Base-by-base conservation (phyloP, 2,113 vertebrate genomes). In the Sorex araneus region DNA sequence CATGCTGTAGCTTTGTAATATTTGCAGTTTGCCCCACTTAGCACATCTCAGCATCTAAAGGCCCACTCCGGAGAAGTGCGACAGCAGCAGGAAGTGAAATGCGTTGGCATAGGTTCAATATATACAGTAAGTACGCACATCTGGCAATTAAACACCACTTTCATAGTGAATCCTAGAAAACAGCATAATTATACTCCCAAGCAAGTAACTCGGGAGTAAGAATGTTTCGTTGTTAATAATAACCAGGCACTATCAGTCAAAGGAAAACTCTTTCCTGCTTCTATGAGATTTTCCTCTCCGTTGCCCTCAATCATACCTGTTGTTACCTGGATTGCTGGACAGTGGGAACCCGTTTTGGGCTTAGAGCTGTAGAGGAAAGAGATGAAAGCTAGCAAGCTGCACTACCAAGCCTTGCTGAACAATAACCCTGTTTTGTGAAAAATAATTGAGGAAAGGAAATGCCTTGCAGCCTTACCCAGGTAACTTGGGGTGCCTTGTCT, bases 151-250 rank as follows among this genome's bases (percentile, higher is more conserved):
- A 95, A 90, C 32, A 95, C n/a, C 54, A 76, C 90, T 95, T 95
- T 81, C 64, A 83, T 87, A 73, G 93, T 36, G 93, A 95, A 92
- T 90, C 64, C 86, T 92, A 74, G 95, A 95, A 96, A 96, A 95
- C 76, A 70, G 90, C 71, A 45, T 93, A 91, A 95, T 95, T 93
- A 95, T 64, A 95, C 70, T 89, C 77, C 69, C 64, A 91, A 91
- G 81, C 74, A 95, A 90, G n/a, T 88, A 94, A 91, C 80, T 92
- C 80, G 63, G 47, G 75, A 78, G 28, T 64, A 77, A 90, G 15
- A 45, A 71, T 93, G 71, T 70, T 80, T 10, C 2, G n/a, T 82
- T 73, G 79, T 92, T 83, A 83, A 84, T 45, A 90, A 87, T 64
- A 81, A 60, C 75, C 67, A 88, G 76, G 45, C 81, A 87, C 73